Base-by-base conservation (phyloP, 2,888 invertebrate species). In the Hydriomena furcata region DNA sequence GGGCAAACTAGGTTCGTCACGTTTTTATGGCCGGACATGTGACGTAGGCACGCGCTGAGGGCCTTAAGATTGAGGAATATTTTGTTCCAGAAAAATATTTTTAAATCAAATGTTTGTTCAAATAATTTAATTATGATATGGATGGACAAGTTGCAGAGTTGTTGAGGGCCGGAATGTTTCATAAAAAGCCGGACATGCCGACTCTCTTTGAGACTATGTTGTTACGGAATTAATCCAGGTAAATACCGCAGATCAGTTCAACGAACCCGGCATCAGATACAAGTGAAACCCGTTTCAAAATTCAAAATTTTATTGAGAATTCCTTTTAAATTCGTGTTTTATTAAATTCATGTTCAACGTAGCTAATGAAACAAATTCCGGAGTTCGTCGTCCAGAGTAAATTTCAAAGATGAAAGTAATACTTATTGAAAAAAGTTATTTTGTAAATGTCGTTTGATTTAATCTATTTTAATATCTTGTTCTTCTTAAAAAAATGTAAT, bases 331-430 rank as follows among this genome's bases (percentile, higher is more conserved):
- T 48, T 52, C 48, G 35, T 45, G 45, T 55, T 52, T 40, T 52
- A 54, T 54, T 51, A 54, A 49, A 52, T 54, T 45, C 40, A 45
- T 49, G 38, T 43, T 45, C 35, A 52, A 46, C 41, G 49, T n/a
- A n/a, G n/a, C n/a, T 56, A 48, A 53, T 51, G 43, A 52, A 52
- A 42, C 23, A 43, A 46, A 58, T 58, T 58, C 57, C 46, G 21
- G 43, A 31, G 41, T 42, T 42, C n/a, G n/a, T n/a, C n/a, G n/a
- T n/a, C n/a, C 51, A 52, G 25, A 28, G 45, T 17, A 32, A 17
- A 43, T 45, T 50, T 52, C 43, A 52, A 46, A 52, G 38, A 43
- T 45, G 43, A 44, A 44, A 10, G 12, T 24, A 8, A 17, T 32
- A 8, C 17, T 10, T 11, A 32, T 32, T 17, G 7, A n/a, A n/a